Evolutionary conservation across 2,888 invertebrate species (phyloP).

Genomic region (Seira ritae): DNA sequence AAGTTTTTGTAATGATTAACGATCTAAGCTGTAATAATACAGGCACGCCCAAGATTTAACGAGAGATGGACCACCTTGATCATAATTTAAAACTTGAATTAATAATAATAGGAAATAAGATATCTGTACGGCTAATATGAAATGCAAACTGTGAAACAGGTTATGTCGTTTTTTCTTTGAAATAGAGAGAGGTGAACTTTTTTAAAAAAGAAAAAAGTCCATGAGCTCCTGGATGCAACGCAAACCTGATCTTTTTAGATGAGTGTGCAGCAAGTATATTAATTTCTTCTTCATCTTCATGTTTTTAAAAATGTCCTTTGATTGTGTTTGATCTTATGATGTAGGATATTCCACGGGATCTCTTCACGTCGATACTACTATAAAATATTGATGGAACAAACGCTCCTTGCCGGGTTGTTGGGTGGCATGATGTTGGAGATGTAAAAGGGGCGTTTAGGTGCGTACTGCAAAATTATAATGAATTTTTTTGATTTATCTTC

Average conservation of each 20-base stretch:
- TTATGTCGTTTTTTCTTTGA: constrained; percentile 48
- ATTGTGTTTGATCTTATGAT: constrained; percentile 64
- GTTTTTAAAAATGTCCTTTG: constrained; percentile 53
- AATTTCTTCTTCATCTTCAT: no score
- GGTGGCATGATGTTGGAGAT: constrained; percentile 51
- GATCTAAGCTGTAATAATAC: constrained; percentile 61
- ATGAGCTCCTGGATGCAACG: constrained; percentile 61
- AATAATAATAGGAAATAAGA: constrained; percentile 49
- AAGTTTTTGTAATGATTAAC: constrained; percentile 42
- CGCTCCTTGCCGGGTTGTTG: constrained; percentile 40
- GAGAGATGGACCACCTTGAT: constrained; percentile 58
- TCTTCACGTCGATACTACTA: no score
- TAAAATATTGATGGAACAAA: no score
- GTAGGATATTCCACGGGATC: constrained; percentile 57
- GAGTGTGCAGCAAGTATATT: constrained; percentile 50
- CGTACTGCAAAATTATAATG: constrained; percentile 65
- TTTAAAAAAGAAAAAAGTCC: no score
- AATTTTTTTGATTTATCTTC: constrained; percentile 75
- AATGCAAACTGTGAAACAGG: constrained; percentile 65
- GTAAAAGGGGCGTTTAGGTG: constrained; percentile 54
- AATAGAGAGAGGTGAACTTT: constrained; percentile 49
- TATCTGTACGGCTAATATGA: constrained; percentile 60
- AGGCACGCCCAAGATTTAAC: constrained; percentile 60
- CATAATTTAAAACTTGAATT: constrained; percentile 54
- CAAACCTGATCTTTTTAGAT: constrained; percentile 61